Percentiles rank a stretch among this genome's conserved stretches.
Evolutionary conservation across 2,797 vertebrate genomes (phyloP).

Genomic region (Lates japonicus): DNA sequence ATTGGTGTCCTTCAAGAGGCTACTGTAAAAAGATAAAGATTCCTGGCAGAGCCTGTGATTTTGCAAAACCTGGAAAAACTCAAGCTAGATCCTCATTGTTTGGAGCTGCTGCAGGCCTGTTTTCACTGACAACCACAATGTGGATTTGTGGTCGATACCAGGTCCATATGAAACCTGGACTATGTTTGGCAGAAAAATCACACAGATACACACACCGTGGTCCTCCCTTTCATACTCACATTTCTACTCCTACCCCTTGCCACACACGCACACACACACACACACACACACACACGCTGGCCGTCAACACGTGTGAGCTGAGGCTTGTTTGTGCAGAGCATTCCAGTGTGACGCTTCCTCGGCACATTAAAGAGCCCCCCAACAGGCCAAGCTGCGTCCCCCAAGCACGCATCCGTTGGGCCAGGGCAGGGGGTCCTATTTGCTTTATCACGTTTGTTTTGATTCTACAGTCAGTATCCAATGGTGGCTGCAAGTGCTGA

Average conservation of each 20-base stretch:
- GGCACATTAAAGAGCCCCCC: slow-evolving; percentile 79
- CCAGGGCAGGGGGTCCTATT: slow-evolving; percentile 72
- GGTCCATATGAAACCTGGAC: slow-evolving; percentile 60
- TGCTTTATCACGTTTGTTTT: slow-evolving; percentile 82
- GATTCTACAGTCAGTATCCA: slow-evolving; percentile 77
- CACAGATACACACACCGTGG: slow-evolving; percentile 44
- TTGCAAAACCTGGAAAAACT: slow-evolving; percentile 44
- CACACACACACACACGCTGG: slow-evolving; percentile 31
- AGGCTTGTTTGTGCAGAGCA: slow-evolving; percentile 80
- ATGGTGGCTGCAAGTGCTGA: slow-evolving; percentile 58
- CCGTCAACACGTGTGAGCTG: slow-evolving; percentile 63
- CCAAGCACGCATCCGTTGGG: slow-evolving; percentile 72
- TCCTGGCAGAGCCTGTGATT: slow-evolving; percentile 29
- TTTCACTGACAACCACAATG: slow-evolving; percentile 68
- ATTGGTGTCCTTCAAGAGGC: slow-evolving; percentile 9
- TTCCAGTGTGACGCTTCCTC: slow-evolving; percentile 75
- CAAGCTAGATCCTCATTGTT: slow-evolving; percentile 46
- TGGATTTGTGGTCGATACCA: slow-evolving; percentile 60
- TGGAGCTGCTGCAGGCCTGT: slow-evolving; percentile 55
- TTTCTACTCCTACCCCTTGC: slow-evolving; percentile 25
- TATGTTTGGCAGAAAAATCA: slow-evolving; percentile 51
- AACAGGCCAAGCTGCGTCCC: slow-evolving; percentile 70
- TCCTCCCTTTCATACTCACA: slow-evolving; percentile 19
- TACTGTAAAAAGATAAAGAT: slow-evolving; percentile 39
- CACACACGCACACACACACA: slow-evolving; percentile 19